Base-by-base conservation (phyloP, 1,140 invertebrate species). In the Saxidomus purpurata region DNA sequence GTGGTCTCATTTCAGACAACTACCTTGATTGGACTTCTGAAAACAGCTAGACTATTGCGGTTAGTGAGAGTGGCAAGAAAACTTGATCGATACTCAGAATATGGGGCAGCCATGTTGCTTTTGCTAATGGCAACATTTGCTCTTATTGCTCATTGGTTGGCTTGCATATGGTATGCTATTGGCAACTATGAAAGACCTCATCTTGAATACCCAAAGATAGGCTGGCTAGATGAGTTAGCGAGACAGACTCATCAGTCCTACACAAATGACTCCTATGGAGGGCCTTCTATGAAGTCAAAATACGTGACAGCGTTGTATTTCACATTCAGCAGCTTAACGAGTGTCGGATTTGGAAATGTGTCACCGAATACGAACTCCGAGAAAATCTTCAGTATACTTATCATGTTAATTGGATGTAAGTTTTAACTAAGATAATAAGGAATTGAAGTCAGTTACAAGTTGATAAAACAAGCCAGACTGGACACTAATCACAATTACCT, bases 111-210 rank as follows among this genome's bases (percentile, higher is more conserved):
- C 76, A 99, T 99, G 83, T 97, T 99, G 79, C 97, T 99, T 87
- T 97, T 99, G 63, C 97, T 99, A 71, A 99, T 99, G 98, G 98
- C 99, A 89, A 98, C 98, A 63, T 99, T 99, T 97, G 98, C 99
- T 52, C 97, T 99, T 89, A 99, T 99, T 94, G 99, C 99, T 92
- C 99, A 99, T 96, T 99, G 99, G 99, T 97, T 99, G 94, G 99
- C 99, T 31, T 99, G 99, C 96, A 98, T 99, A 94, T 99, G 99
- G 99, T 99, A 99, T 95, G 99, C 99, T 8, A 99, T 99, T 91
- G 99, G 98, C 22, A 98, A 98, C 96, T 98, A 98, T 86, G 99
- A 99, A 95, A 97, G 96, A 47, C 94, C 93, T 77, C 89, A 92
- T 67, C 76, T 93, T 52, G 80, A 89, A 31, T 96, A 97, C 76